phyloP scores from a whole-genome alignment of 1,140 invertebrate genomes.

The Achatina immaculata region DNA sequence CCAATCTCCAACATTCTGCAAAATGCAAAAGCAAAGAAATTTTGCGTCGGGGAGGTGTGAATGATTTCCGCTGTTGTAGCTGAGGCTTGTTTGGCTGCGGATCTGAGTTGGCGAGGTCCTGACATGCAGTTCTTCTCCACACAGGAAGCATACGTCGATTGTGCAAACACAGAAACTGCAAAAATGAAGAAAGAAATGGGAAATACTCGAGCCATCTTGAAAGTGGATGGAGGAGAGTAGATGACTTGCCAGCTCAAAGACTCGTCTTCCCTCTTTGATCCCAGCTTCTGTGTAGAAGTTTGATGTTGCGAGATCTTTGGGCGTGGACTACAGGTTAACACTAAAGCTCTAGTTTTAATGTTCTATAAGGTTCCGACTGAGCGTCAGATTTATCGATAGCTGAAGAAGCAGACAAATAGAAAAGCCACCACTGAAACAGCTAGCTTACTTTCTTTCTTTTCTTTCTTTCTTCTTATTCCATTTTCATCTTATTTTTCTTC shows the following conservation, averaged over 20 bases:
- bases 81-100: constrained; percentile 14
- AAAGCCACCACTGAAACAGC: too few species aligned
- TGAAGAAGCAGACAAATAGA: too few species aligned
- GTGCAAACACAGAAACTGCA: background rate
- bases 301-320: background rate
- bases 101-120: background rate
- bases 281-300: background rate
- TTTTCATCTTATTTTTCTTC: too few species aligned
- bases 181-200: background rate
- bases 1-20: constrained; percentile 29
- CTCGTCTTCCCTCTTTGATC: background rate
- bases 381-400: too few species aligned
- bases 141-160: constrained; percentile 23
- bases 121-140: background rate
- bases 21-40: constrained; percentile 32
- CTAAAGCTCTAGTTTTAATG: too few species aligned
- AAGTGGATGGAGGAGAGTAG: background rate
- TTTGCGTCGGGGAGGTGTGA: constrained; percentile 16
- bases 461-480: too few species aligned
- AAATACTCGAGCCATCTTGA: background rate
- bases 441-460: too few species aligned
- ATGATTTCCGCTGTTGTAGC: constrained; percentile 19
- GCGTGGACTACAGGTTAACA: too few species aligned
- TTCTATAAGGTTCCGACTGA: too few species aligned
- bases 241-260: background rate